Evolutionary conservation across 2,113 vertebrate genomes (phyloP), one percentile per base, ranked within the genome.

Genomic region (Anhinga anhinga): DNA sequence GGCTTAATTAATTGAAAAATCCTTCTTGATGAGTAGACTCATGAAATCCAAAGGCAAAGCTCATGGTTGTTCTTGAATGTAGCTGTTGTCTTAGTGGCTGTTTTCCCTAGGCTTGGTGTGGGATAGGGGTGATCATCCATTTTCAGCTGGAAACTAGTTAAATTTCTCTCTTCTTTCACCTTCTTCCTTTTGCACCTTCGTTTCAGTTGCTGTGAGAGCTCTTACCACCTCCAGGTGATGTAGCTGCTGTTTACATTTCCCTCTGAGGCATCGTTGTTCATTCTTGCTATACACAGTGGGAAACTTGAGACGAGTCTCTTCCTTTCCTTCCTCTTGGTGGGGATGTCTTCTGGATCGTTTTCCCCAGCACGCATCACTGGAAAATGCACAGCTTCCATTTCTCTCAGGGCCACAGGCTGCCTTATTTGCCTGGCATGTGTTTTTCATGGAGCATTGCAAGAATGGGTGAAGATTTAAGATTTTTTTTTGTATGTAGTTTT

Each of bases 371-470:
- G 3, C 5, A 11, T 32, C 2, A 0, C 44, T 81, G 55, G 45
- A 40, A 61, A 93, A 38, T 49, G 13, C 30, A 3, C 30, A 52
- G 6, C 66, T 63, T 34, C 42, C 21, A 3, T 47, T 73, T 62
- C 44, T 70, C 13, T 50, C 0, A 0, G 16, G 29, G 26, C 47
- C 25, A 7, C 44, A 36, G 50, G n/a, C 56, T 87, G 71, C 55
- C 40, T n/a, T 11, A 16, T 49, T 53, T 88, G 49, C 30, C 63
- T 59, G n/a, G 7, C 2, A 0, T 7, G 13, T 67, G 32, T 50
- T 95, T 79, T 77, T 21, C 47, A 4, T 0, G 2, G 55, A 67
- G 4, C 8, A 2, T 26, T 82, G 22, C 38, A 69, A 82, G 66
- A 91, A 56, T 9, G 65, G 22, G 9, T 50, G 52, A 56, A 56